Base-by-base conservation (phyloP, 2,113 vertebrate species). In the Tyrannus savana region DNA sequence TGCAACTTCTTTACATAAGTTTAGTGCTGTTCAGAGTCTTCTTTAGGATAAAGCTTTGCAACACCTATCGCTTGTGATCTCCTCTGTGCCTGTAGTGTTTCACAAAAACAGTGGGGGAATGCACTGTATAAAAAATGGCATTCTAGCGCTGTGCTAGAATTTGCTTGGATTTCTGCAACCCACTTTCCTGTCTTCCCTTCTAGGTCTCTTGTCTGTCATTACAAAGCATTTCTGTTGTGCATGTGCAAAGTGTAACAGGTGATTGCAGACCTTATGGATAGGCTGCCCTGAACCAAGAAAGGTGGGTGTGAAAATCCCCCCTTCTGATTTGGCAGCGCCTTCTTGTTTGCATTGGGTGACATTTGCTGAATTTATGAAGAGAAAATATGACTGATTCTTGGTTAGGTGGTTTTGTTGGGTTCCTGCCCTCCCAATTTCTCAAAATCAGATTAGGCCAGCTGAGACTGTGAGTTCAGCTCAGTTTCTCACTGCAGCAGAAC, bases 381-480 rank as follows among this genome's bases (percentile, higher is more conserved):
- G 77, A 69, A 88, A 79, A 27, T 2, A 42, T 18, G 22, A 6
- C 28, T 5, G 19, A 3, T 15, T 78, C 53, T 59, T 87, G 19
- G 19, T 76, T 33, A 58, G 44, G 62, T 85, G 85, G 49, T 53
- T 94, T 87, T 69, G 66, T 41, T 87, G 41, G 14, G 62, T 73
- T 89, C 30, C 60, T 27, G 6, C 27, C 41, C 31, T 72, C 37
- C 6, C 7, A 3, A 0, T 41, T 87, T 82, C 53, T 68, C 44
- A 12, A 23, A 49, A 9, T 10, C n/a, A 69, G 31, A 8, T 31
- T 2, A 21, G 69, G 44, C 52, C 66, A 75, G 77, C 35, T 95
- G 63, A 30, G 3, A 1, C 16, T 24, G 4, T 0, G 21, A 63
- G 44, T 37, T 68, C 35, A 49, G 28, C 37, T 78, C 1, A 0